Conservation (phyloP, 2,113 vertebrate genomes). For the Lepisosteus osseus region DNA sequence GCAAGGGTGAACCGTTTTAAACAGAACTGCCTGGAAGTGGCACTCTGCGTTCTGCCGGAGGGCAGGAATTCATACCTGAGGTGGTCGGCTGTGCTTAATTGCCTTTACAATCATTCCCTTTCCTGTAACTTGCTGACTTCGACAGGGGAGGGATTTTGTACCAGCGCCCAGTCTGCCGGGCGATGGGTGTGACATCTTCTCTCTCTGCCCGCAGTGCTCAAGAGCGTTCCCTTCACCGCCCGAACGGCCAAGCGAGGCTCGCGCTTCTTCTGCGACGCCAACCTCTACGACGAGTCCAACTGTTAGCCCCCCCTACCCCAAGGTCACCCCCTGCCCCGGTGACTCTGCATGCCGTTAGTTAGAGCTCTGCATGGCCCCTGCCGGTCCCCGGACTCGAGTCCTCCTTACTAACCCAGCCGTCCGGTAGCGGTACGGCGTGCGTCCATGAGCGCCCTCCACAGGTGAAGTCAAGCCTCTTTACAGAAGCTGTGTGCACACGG, state of each 20-base stretch:
- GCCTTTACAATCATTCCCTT: no score
- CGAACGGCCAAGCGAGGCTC: slow-evolving; percentile 96
- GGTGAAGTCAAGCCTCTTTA: no score
- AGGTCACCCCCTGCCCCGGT: slow-evolving; percentile 37
- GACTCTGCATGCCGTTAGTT: background rate
- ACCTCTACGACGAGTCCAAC: slow-evolving; percentile 93
- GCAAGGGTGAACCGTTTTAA: slow-evolving; percentile 11
- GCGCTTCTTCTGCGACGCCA: slow-evolving; percentile 94
- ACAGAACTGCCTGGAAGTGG: slow-evolving; percentile 13
- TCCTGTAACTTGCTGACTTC: background rate
- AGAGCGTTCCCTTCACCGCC: slow-evolving; percentile 97
- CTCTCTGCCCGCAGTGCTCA: slow-evolving; percentile 81
- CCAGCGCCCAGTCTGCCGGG: slow-evolving; percentile 42
- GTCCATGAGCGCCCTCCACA: no score
- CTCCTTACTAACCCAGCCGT: no score
- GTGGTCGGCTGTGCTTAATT: slow-evolving; percentile 2
- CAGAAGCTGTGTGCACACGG: no score
- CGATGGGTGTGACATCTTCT: slow-evolving; percentile 64
- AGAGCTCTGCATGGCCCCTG: no score
- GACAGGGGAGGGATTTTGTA: slow-evolving; percentile 33
- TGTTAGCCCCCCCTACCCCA: slow-evolving; percentile 76
- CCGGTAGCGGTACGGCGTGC: no score
- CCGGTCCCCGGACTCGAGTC: no score
- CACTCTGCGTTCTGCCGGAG: slow-evolving; percentile 14
- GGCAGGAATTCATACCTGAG: background rate